Conservation (phyloP, 2,113 vertebrate genomes). For the Xyliphius kryptos region DNA sequence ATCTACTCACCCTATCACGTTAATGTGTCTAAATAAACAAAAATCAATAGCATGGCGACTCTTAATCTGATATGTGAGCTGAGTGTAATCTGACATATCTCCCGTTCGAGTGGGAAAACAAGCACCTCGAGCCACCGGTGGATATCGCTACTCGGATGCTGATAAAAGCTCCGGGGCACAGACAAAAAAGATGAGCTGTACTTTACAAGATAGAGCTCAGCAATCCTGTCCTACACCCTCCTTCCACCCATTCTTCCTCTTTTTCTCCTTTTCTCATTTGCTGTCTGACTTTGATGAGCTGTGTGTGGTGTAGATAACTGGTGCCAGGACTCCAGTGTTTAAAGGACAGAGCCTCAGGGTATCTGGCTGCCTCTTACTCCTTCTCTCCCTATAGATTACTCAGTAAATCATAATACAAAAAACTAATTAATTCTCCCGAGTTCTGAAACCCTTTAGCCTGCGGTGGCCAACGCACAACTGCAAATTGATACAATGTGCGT, state of each 20-base stretch:
- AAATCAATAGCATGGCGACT: constrained; percentile 42
- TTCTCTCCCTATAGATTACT: constrained; percentile 66
- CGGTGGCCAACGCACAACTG: constrained; percentile 77
- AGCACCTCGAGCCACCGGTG: constrained; percentile 16
- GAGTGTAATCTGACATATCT: constrained; percentile 27
- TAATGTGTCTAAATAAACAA: constrained; percentile 45
- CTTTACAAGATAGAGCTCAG: neutral
- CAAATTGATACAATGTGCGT: constrained; percentile 91
- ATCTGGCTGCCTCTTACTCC: constrained; percentile 41
- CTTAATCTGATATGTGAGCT: constrained; percentile 38
- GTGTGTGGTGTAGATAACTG: constrained; percentile 69
- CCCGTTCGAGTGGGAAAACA: constrained; percentile 14
- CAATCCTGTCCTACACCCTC: neutral
- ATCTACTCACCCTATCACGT: constrained; percentile 23
- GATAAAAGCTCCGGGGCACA: constrained; percentile 8
- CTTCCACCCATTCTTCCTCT: constrained; percentile 14
- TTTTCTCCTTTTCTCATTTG: constrained; percentile 48
- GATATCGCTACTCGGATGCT: constrained; percentile 11
- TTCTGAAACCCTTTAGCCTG: constrained; percentile 83
- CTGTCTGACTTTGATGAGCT: constrained; percentile 58
- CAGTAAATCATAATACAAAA: constrained; percentile 80
- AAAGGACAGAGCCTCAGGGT: constrained; percentile 70
- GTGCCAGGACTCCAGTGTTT: constrained; percentile 68
- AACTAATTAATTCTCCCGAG: constrained; percentile 98
- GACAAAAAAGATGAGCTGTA: constrained; percentile 3